phyloP scores from a whole-genome alignment of 2,888 invertebrate species.

The Drepana falcataria region DNA sequence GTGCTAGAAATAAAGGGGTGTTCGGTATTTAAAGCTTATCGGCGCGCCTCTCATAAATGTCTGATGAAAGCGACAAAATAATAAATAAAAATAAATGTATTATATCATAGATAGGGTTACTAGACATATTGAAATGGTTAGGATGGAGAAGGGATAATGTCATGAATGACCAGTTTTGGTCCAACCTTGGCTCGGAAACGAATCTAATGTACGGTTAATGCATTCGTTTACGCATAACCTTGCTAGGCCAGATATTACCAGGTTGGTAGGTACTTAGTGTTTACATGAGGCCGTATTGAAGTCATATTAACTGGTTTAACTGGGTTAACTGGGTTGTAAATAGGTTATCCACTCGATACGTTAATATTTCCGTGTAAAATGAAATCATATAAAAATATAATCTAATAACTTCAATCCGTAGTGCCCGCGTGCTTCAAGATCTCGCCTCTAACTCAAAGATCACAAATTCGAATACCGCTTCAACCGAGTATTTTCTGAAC shows the following conservation, averaged over 20 bases:
- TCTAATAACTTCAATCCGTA: too few relatives aligned
- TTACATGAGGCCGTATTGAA: neutral
- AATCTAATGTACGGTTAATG: neutral
- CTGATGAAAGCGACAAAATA: too few relatives aligned
- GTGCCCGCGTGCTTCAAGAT: too few relatives aligned
- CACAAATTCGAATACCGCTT: too few relatives aligned
- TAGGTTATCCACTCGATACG: neutral
- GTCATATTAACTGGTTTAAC: neutral
- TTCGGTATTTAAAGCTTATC: too few relatives aligned
- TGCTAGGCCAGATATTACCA: neutral
- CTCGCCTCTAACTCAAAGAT: too few relatives aligned
- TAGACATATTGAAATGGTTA: neutral
- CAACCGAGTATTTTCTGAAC: too few relatives aligned
- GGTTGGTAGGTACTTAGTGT: neutral
- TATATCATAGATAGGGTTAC: neutral
- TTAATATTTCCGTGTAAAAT: too few relatives aligned
- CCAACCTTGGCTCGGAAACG: slow-evolving; percentile 1
- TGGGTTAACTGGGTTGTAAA: neutral
- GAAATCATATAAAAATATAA: too few relatives aligned
- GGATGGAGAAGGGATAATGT: slow-evolving; percentile 4
- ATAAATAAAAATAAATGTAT: too few relatives aligned
- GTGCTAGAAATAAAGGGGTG: too few relatives aligned
- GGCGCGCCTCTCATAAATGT: too few relatives aligned
- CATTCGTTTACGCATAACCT: slow-evolving; percentile 1
- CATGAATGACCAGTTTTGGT: neutral